These are phyloP conservation scores for Lytechinus pictus DNA, from an alignment of 35 echinoderm and acorn worm species.

Conservation along the genomic window DNA sequence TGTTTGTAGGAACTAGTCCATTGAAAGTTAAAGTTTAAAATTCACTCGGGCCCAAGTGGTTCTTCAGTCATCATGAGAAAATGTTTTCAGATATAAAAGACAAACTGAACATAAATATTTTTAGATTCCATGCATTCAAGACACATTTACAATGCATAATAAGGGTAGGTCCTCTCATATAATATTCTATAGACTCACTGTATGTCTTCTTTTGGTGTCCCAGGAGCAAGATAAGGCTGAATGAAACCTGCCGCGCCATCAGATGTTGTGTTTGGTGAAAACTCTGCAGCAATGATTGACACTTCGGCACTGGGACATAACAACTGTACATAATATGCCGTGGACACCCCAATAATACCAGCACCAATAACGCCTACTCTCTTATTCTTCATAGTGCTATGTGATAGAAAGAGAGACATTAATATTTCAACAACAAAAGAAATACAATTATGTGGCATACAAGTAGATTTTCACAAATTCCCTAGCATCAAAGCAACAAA, in stretches of 20 bases:
- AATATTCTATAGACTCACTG: not conserved
- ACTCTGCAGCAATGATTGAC: constrained; percentile 79
- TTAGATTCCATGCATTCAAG: not conserved
- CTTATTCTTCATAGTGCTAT: no score
- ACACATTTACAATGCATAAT: not conserved
- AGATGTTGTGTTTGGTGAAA: constrained; percentile 81
- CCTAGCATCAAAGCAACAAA: no score
- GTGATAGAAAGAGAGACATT: no score
- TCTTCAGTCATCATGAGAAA: not conserved
- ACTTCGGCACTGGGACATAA: constrained; percentile 64
- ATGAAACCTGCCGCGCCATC: constrained; percentile 82
- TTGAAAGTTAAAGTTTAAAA: no score
- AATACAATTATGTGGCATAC: no score
- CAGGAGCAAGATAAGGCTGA: constrained; percentile 51
- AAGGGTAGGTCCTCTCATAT: not conserved
- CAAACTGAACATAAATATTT: not conserved
- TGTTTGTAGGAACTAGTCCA: no score
- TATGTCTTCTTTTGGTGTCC: constrained; percentile 55
- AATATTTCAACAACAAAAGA: no score
- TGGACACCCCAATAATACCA: constrained; percentile 80
- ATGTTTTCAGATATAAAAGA: not conserved
- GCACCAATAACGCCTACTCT: constrained; percentile 84
- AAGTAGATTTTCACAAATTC: no score
- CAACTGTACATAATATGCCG: constrained; percentile 63
- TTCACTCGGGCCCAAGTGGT: not conserved